Evolutionary conservation across 2,113 vertebrate genomes (phyloP).

Genomic region (Isichthys henryi): DNA sequence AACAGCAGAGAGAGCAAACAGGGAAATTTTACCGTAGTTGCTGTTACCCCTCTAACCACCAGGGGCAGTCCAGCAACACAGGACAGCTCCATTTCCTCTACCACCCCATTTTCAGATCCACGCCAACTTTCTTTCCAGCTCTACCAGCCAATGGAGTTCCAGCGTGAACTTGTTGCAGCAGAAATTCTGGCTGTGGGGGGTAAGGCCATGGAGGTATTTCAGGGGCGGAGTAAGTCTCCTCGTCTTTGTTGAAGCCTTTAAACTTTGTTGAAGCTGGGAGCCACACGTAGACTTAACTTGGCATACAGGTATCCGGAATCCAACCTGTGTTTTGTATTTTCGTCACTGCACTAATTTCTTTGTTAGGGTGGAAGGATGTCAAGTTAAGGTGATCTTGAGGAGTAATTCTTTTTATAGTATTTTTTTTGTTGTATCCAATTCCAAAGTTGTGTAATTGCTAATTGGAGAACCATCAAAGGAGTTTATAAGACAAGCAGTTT

Average conservation of each 20-base stretch:
- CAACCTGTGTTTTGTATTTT: conserved; percentile 17
- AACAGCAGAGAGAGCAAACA: conserved; percentile 6
- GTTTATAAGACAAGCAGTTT: neutral
- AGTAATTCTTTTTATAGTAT: neutral
- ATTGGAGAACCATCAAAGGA: neutral
- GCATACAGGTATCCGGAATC: conserved; percentile 15
- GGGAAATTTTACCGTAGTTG: conserved; percentile 17
- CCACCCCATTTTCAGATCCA: conserved; percentile 42
- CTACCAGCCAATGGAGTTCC: conserved; percentile 41
- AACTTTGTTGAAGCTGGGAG: conserved; percentile 11
- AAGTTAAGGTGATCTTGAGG: neutral
- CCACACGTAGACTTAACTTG: conserved; percentile 44
- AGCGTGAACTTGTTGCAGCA: conserved; percentile 41
- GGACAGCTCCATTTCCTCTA: conserved; percentile 60
- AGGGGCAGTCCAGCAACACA: conserved; percentile 52
- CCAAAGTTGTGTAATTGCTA: neutral
- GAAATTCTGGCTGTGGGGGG: conserved; percentile 23
- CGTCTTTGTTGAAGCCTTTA: conserved; percentile 40
- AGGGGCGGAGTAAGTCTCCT: conserved; percentile 34
- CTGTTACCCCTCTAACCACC: conserved; percentile 25
- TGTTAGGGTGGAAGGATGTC: conserved; percentile 6
- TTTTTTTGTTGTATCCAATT: neutral
- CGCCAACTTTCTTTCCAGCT: conserved; percentile 21
- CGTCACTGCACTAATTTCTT: conserved; percentile 27
- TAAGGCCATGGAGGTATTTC: conserved; percentile 19